Evolutionary conservation across 2,797 vertebrate species (phyloP), one percentile per base, ranked within the genome.

Genomic region (Coregonus sp.): DNA sequence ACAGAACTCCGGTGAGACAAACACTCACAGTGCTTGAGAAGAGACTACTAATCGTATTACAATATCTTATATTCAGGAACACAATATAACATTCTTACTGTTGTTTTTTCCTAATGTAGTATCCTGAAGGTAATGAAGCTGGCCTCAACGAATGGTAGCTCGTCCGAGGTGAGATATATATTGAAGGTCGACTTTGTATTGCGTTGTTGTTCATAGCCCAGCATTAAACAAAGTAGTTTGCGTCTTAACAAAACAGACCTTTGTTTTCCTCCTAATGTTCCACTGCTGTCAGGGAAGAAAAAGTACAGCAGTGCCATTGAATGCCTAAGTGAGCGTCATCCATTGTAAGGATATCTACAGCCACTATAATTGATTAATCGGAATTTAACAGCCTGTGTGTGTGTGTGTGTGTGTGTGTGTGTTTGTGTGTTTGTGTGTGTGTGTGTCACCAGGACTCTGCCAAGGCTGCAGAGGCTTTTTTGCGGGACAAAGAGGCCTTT

Each of bases 41-140:
- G 50, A 47, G 20, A 70, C 31, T 47, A 37, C 47, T 63, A 63
- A 37, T 54, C 51, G 20, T 67, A 29, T 40, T 12, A 70, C 11
- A 16, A 5, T 29, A 29, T 63, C 29, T 47, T 33, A 18, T 37
- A 29, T 63, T 37, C 31, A 63, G 15, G 61, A 76, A 65, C 54
- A 65, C 14, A 16, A 75, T 40, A n/a, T 15, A 65, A 72, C 16
- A 50, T 81, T 67, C 67, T 47, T 5, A 63, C 3, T 29, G 1
- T 29, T 54, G 4, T 80, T 4, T 72, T 31, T 76, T 83, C 20
- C 72, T 69, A 76, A 3, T 3, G 47, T 89, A 99, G 98, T 89
- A 98, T 99, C 91, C 92, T 99, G 78, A 99, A 97, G 92, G 96
- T 96, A 18, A 96, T 98, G 97, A 99, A 98, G 90, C 89, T 97